Base-by-base conservation (phyloP, 2,113 vertebrate species). In the Gymnobelideus leadbeateri region DNA sequence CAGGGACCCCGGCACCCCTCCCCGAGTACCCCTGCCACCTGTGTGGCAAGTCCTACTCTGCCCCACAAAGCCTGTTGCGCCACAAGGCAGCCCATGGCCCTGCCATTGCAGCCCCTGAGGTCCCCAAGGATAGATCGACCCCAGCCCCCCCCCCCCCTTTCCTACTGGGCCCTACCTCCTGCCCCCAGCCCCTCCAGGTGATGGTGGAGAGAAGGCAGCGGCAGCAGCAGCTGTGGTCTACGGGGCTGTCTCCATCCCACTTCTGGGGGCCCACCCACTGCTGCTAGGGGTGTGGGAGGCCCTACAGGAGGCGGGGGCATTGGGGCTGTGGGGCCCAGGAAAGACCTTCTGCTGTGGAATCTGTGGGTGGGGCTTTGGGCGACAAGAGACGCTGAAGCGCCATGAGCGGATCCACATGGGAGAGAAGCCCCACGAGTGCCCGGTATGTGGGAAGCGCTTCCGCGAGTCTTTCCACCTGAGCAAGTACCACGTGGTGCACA, bases 401-500 rank as follows among this genome's bases (percentile, higher is more conserved):
- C 99, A 99, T 0, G 99, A 99, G 96, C 99, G 99, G 1, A 99
- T 99, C 96, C 99, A 99, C 94, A 99, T 98, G 0, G 99, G 99
- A 0, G 99, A 99, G 97, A 99, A 99, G 93, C 99, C 99, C 0
- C 99, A 99, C 97, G 99, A 99, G 96, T 99, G 99, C 28, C 98
- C 99, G 0, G 99, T 99, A 53, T 99, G 99, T 3, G 99, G 99
- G 0, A 99, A 99, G 94, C 98, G 99, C 89, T 99, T 99, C 98
- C 99, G 99, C 0, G 99, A 99, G 96, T 99, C 99, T 0, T 99
- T 99, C 96, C 99, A 99, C 21, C 98, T 99, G 47, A 99, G 99
- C 96, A 99, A 99, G n/a, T 99, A 99, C 97, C 99, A 99, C 46
- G 98, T 99, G 92, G 99, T 99, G 94, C 99, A 99, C 98, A 99